Percentiles rank a stretch among this genome's conserved stretches.
phyloP scores from a whole-genome alignment of 2,888 invertebrate species.

The Ptychoptera albimana region DNA sequence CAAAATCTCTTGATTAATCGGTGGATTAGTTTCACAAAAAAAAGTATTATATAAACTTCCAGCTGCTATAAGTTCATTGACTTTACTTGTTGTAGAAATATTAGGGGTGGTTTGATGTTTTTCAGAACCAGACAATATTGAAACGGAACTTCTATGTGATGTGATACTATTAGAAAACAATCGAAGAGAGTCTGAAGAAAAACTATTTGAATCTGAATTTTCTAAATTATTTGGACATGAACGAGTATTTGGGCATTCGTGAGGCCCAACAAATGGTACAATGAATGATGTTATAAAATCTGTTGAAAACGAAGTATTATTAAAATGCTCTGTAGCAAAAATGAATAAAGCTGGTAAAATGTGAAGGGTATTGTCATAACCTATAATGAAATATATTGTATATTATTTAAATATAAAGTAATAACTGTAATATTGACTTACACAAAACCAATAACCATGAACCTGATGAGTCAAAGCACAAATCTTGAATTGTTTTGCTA shows the following conservation, averaged over 20 bases:
- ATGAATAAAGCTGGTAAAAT: conserved; percentile 26
- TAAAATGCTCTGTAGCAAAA: conserved; percentile 18
- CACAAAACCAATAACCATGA: conserved; percentile 31
- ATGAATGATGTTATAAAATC: conserved; percentile 28
- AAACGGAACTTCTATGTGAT: too few species aligned
- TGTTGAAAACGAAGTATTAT: conserved; percentile 21
- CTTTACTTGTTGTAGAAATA: conserved; percentile 5
- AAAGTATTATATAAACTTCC: conserved; percentile 4
- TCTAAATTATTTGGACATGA: conserved; percentile 25
- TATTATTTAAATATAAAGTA: too few species aligned
- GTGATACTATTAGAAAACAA: too few species aligned
- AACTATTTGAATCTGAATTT: background rate
- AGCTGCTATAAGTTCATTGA: conserved; percentile 5
- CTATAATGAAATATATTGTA: conserved; percentile 13
- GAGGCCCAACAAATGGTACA: conserved; percentile 30
- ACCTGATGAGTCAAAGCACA: conserved; percentile 74
- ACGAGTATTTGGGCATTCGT: conserved; percentile 30
- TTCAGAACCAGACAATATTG: too few species aligned
- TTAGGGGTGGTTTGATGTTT: background rate
- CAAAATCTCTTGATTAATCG: conserved; percentile 18
- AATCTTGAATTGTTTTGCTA: conserved; percentile 38
- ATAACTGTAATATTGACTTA: conserved; percentile 19
- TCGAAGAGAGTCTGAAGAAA: too few species aligned
- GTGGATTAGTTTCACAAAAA: conserved; percentile 13
- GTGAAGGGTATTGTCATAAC: conserved; percentile 30